Conservation (phyloP, 1,140 invertebrate genomes). For the Zelostemma sp. region DNA sequence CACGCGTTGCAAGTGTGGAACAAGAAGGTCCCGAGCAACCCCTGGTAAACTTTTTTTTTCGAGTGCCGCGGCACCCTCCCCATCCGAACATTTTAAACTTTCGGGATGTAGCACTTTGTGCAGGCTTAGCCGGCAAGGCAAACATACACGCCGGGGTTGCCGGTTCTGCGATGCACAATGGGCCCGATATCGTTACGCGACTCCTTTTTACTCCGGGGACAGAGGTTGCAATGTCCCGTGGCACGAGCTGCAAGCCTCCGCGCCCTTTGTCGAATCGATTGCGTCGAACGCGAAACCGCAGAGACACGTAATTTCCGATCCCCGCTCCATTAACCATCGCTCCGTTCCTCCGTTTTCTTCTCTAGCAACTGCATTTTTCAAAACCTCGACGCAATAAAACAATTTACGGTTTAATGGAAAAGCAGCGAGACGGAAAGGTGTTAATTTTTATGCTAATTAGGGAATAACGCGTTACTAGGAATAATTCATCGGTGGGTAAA, state of each 20-base stretch:
- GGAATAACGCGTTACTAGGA: too few relatives aligned
- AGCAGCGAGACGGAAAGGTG: background rate
- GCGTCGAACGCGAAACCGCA: conserved; percentile 41
- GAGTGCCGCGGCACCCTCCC: conserved; percentile 52
- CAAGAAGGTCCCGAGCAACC: conserved; percentile 27
- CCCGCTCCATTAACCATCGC: too few relatives aligned
- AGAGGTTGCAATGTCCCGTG: conserved; percentile 38
- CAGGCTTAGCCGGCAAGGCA: conserved; percentile 36
- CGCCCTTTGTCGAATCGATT: conserved; percentile 46
- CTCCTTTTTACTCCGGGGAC: conserved; percentile 56
- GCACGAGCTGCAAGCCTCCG: conserved; percentile 35
- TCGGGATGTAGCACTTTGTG: conserved; percentile 52
- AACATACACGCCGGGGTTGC: conserved; percentile 35
- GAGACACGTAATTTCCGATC: conserved; percentile 44
- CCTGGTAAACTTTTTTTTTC: conserved; percentile 43
- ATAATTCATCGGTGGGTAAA: too few relatives aligned
- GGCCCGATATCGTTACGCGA: conserved; percentile 58
- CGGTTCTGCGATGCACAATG: conserved; percentile 35
- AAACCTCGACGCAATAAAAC: too few relatives aligned
- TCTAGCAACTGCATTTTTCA: too few relatives aligned
- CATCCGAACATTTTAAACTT: conserved; percentile 67
- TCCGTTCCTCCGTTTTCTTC: too few relatives aligned
- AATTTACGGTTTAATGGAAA: too few relatives aligned
- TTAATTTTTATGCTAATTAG: background rate
- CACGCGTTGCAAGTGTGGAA: conserved; percentile 22